Conservation (phyloP, 2,113 vertebrate species). For the Plecotus auritus region DNA sequence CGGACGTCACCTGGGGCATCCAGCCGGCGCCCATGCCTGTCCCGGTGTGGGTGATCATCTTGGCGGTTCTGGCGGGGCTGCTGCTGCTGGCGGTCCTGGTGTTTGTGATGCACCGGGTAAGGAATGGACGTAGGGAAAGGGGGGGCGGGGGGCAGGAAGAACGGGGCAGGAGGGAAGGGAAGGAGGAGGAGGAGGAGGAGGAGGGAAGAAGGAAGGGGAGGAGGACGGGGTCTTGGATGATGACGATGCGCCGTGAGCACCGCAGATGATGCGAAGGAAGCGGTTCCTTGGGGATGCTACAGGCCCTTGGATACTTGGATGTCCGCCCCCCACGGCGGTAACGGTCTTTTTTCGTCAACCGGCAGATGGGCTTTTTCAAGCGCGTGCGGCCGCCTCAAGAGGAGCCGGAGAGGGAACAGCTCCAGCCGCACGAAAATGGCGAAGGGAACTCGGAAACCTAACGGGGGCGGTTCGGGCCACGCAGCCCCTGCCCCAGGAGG, state of each 20-base stretch:
- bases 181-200: background rate
- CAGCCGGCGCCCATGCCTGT: conserved; percentile 85
- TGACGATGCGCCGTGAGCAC: background rate
- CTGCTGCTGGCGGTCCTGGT: conserved; percentile 94
- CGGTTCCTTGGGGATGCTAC: background rate
- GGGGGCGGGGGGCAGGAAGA: background rate
- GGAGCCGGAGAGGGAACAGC: conserved; percentile 94
- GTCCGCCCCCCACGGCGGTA: background rate
- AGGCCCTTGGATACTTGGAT: background rate
- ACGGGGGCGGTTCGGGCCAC: conserved; percentile 68
- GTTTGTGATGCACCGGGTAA: conserved; percentile 97
- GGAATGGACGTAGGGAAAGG: background rate
- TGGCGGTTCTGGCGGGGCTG: conserved; percentile 94
- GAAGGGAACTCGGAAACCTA: conserved; percentile 92
- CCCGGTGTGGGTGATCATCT: conserved; percentile 94
- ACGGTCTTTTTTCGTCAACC: background rate
- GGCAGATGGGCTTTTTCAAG: conserved; percentile 97
- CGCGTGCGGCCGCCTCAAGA: conserved; percentile 95
- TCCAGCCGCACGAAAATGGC: conserved; percentile 95
- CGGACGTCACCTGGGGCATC: conserved; percentile 93
- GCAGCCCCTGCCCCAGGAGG: conserved; percentile 45
- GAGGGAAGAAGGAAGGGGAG: background rate
- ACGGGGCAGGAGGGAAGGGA: background rate
- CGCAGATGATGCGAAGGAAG: background rate
- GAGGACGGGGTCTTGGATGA: background rate